A percentile compares a stretch with the other conserved stretches of the same genome.
These are phyloP conservation scores for Agrotis puta DNA, from an alignment of 2,888 invertebrate species.

Conservation along the genomic window DNA sequence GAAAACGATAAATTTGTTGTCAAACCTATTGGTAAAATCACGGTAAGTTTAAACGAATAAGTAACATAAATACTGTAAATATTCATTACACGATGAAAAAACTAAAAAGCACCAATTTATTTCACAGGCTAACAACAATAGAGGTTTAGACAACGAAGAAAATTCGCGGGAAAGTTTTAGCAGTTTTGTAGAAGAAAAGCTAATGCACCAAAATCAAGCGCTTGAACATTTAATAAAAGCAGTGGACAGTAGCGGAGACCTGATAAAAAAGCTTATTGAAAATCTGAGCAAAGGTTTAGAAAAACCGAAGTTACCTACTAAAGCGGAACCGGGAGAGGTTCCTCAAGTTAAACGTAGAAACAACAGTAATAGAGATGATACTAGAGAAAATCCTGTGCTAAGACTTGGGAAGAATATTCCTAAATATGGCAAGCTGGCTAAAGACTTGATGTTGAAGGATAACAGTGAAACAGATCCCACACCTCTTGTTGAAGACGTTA, in stretches of 20 bases:
- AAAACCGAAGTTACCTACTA: slow-evolving; percentile 75
- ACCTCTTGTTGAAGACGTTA: slow-evolving; percentile 70
- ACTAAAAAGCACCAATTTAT: not conserved
- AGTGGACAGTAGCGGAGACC: slow-evolving; percentile 70
- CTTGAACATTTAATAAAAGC: slow-evolving; percentile 75
- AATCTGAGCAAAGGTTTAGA: slow-evolving; percentile 68
- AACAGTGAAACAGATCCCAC: slow-evolving; percentile 70
- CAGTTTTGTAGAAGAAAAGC: slow-evolving; percentile 76
- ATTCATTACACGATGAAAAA: not conserved
- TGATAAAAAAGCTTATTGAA: slow-evolving; percentile 74
- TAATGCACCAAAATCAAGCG: slow-evolving; percentile 78
- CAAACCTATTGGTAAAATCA: slow-evolving; percentile 55
- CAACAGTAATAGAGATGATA: slow-evolving; percentile 55
- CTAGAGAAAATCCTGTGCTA: slow-evolving; percentile 69
- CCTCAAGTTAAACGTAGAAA: slow-evolving; percentile 61
- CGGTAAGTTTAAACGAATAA: slow-evolving; percentile 64
- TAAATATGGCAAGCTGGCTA: slow-evolving; percentile 76
- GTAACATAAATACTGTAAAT: not conserved
- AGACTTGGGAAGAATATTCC: slow-evolving; percentile 75
- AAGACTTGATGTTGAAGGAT: slow-evolving; percentile 71
- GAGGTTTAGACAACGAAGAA: slow-evolving; percentile 60
- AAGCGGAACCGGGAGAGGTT: slow-evolving; percentile 68
- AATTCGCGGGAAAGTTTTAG: slow-evolving; percentile 56
- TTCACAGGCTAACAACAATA: slow-evolving; percentile 72
- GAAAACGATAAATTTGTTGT: slow-evolving; percentile 2